Base-by-base conservation (phyloP, 2,113 vertebrate genomes). In the Chrysochloris asiatica region DNA sequence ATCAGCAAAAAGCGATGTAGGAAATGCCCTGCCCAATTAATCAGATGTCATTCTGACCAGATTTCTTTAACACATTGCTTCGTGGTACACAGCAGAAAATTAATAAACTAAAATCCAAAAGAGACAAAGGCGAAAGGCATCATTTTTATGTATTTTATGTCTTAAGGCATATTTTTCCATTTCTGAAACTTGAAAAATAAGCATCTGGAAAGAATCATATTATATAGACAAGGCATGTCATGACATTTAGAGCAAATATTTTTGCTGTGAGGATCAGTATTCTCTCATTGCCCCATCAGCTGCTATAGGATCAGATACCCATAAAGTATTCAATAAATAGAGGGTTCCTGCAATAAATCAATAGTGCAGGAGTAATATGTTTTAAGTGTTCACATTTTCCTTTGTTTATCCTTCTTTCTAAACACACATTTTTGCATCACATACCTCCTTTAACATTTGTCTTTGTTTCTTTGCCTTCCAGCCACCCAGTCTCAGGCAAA, bases 161-260 rank as follows among this genome's bases (percentile, higher is more conserved):
- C 97, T 97, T 96, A 97, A 97, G 96, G 95, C 96, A 96, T 97
- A 97, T 97, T 98, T 98, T 98, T 97, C 97, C 96, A 97, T 97
- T 97, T 97, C 81, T 97, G 96, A 97, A 97, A 97, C 97, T 97
- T 97, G 96, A 98, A 97, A 97, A 97, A 98, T 96, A 97, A 93
- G 96, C 98, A 98, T 98, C 97, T 98, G 98, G 98, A 98, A 98
- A 97, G 97, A 97, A 98, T 98, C 97, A 97, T 95, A 96, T 98
- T 97, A 97, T 97, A 97, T 96, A 96, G 97, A 97, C 97, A 98
- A 97, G 96, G 97, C 97, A 97, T 98, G 97, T 97, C 97, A 98
- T 98, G 98, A 98, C 97, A 98, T 98, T 98, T 97, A 97, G 97
- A 98, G 97, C 97, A 98, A 98, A 98, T 97, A 98, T 98, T 98